A percentile compares a stretch with the other conserved stretches of the same genome.
Evolutionary conservation across 2,113 vertebrate species (phyloP).

Genomic region (Uria aalge): DNA sequence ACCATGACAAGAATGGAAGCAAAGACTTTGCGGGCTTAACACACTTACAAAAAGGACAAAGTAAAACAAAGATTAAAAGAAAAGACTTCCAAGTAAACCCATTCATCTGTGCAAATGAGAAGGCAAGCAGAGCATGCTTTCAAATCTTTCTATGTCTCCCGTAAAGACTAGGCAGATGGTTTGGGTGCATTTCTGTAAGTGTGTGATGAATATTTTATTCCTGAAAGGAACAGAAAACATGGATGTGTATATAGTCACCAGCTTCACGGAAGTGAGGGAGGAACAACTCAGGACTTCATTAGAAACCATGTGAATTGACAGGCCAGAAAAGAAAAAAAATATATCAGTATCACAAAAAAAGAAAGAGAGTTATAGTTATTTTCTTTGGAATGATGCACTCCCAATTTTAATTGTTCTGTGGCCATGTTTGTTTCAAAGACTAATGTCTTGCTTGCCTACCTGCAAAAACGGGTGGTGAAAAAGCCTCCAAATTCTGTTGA

Average conservation of each 20-base stretch:
- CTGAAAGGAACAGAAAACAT: background rate
- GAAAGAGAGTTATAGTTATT: background rate
- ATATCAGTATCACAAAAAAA: background rate
- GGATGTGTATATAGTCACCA: background rate
- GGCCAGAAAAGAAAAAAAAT: background rate
- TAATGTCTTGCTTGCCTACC: background rate
- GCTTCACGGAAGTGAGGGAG: background rate
- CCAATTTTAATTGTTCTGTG: background rate
- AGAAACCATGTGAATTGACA: background rate
- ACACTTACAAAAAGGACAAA: background rate
- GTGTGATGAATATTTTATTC: constrained; percentile 27
- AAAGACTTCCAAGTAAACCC: background rate
- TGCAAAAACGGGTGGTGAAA: background rate
- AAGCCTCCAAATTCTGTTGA: background rate
- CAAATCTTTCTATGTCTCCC: background rate
- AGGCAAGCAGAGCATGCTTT: background rate
- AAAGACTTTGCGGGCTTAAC: background rate
- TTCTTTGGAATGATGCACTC: background rate
- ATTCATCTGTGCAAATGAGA: background rate
- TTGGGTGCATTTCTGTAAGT: constrained; percentile 7
- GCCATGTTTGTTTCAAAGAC: background rate
- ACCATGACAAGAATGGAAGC: background rate
- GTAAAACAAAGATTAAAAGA: background rate
- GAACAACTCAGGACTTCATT: background rate
- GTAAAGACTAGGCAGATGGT: background rate